Evolutionary conservation across 2,888 invertebrate species (phyloP).

Genomic region (Polyommatus iphigenia): DNA sequence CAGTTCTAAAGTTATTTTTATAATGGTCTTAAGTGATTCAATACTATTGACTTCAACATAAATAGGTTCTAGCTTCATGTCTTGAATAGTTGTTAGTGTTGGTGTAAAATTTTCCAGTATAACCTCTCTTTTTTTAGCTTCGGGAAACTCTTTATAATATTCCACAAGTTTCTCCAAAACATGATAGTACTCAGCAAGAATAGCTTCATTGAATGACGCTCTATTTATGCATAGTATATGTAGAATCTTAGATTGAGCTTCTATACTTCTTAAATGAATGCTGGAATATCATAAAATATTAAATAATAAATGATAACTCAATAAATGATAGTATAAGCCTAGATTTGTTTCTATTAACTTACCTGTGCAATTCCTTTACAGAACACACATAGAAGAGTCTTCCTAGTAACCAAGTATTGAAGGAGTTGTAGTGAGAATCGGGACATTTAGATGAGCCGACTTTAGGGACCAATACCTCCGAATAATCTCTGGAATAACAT

Average conservation of each 20-base stretch:
- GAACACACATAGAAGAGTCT: constrained; percentile 83
- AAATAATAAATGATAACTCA: constrained; percentile 38
- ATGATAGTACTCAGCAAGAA: constrained; percentile 72
- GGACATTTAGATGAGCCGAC: constrained; percentile 66
- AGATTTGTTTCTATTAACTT: constrained; percentile 40
- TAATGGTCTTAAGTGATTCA: constrained; percentile 58
- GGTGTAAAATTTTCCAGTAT: constrained; percentile 71
- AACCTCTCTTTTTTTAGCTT: constrained; percentile 39
- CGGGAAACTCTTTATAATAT: constrained; percentile 59
- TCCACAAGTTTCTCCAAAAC: constrained; percentile 65
- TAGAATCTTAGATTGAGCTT: constrained; percentile 79
- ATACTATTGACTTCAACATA: constrained; percentile 60
- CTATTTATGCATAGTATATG: constrained; percentile 74
- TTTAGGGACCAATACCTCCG: constrained; percentile 77
- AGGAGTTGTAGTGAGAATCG: constrained; percentile 74
- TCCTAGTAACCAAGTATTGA: constrained; percentile 85
- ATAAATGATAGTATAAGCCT: not conserved
- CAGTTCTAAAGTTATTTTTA: constrained; percentile 60
- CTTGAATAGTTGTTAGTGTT: constrained; percentile 58
- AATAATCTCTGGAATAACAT: constrained; percentile 64
- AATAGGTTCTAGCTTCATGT: constrained; percentile 67
- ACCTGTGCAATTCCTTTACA: constrained; percentile 73
- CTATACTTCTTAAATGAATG: constrained; percentile 73
- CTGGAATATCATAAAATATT: constrained; percentile 53
- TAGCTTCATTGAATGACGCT: constrained; percentile 70